Percentiles rank a stretch among this genome's conserved stretches.
These are phyloP conservation scores for Salvelinus sp. DNA, from an alignment of 2,113 vertebrate species.

Conservation along the genomic window DNA sequence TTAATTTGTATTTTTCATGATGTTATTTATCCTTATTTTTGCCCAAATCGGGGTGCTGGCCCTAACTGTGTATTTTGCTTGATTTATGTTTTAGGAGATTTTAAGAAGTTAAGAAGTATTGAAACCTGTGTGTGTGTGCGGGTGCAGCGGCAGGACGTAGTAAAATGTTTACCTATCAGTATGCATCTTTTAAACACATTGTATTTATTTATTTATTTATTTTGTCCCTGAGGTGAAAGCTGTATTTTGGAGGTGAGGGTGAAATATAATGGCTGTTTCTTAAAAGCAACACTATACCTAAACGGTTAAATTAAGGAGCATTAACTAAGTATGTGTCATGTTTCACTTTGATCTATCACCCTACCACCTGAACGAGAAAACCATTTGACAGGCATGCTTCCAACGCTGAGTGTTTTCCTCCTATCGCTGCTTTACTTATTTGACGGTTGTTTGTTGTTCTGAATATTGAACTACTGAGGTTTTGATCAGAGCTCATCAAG, in stretches of 20 bases:
- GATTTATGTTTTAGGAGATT: constrained; percentile 68
- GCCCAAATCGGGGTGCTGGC: constrained; percentile 68
- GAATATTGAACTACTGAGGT: constrained; percentile 58
- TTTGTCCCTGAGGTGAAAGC: constrained; percentile 69
- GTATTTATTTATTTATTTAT: constrained; percentile 84
- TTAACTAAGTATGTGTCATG: constrained; percentile 66
- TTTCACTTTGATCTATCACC: neutral
- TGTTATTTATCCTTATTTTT: constrained; percentile 72
- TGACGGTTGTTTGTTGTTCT: constrained; percentile 40
- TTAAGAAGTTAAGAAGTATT: constrained; percentile 73
- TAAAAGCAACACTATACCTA: constrained; percentile 72
- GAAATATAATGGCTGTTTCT: constrained; percentile 60
- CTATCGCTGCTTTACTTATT: constrained; percentile 60
- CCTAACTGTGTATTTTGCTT: constrained; percentile 67
- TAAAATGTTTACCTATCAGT: constrained; percentile 63
- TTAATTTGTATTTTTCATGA: constrained; percentile 68
- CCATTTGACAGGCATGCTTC: constrained; percentile 71
- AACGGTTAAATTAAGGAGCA: constrained; percentile 74
- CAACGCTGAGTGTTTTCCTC: constrained; percentile 64
- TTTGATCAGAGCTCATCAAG: neutral
- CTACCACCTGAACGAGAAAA: constrained; percentile 44
- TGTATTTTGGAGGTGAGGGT: constrained; percentile 17
- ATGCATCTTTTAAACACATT: constrained; percentile 77
- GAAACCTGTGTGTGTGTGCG: constrained; percentile 44
- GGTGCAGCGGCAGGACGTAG: constrained; percentile 46